Conservation (phyloP, 2,888 invertebrate genomes). For the Trissoscelio sp. region DNA sequence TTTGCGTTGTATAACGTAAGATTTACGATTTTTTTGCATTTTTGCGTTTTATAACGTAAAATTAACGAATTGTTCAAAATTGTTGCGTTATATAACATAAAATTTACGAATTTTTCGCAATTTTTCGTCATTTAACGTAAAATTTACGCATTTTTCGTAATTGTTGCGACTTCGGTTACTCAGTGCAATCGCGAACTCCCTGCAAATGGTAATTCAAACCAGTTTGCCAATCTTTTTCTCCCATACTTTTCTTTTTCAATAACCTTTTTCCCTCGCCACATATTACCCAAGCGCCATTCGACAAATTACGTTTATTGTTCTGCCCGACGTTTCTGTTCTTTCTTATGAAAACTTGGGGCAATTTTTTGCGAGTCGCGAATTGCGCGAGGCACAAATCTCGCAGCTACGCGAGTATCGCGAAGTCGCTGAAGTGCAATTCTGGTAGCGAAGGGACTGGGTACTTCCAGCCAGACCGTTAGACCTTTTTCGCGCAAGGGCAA, state of each 20-base stretch:
- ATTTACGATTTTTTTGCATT: too few species aligned
- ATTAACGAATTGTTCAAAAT: too few species aligned
- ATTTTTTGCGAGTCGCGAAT: constrained; percentile 14
- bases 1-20: too few species aligned
- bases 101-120: too few species aligned
- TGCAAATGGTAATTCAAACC: background rate
- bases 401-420: constrained; percentile 1
- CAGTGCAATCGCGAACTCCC: too few species aligned
- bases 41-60: too few species aligned
- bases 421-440: constrained; percentile 66
- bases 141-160: too few species aligned
- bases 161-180: too few species aligned
- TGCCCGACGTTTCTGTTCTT: background rate
- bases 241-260: background rate
- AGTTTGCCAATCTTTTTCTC: background rate
- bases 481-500: constrained; percentile 59
- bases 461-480: constrained; percentile 42
- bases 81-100: too few species aligned
- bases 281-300: constrained; percentile 8
- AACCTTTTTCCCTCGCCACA: background rate
- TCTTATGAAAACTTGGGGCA: constrained; percentile 26
- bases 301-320: constrained; percentile 32
- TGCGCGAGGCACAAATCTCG: background rate
- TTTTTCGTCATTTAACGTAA: too few species aligned
- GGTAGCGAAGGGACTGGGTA: background rate